Percentiles rank a stretch among this genome's conserved stretches.
These are phyloP conservation scores for Pasiphila rectangulata DNA, from an alignment of 2,888 invertebrate species.

Conservation along the genomic window DNA sequence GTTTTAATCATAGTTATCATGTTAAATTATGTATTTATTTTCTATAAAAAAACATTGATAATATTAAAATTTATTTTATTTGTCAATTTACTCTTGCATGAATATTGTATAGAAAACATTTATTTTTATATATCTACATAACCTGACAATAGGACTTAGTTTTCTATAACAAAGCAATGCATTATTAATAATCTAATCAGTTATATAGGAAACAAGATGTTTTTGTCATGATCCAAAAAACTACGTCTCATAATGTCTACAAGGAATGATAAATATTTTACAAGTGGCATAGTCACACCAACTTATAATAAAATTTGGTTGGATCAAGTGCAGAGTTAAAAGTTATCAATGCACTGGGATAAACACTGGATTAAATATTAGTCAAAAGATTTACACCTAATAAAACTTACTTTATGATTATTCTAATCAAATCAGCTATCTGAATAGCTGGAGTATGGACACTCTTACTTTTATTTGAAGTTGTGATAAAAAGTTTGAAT, in stretches of 20 bases:
- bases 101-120: slow-evolving; percentile 19
- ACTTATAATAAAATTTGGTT: slow-evolving; percentile 46
- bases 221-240: slow-evolving; percentile 50
- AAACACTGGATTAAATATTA: slow-evolving; percentile 48
- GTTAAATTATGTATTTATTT: background rate
- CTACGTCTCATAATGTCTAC: slow-evolving; percentile 47
- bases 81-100: slow-evolving; percentile 14
- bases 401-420: slow-evolving; percentile 36
- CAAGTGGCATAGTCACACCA: slow-evolving; percentile 29
- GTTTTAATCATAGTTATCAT: background rate
- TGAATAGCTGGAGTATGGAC: slow-evolving; percentile 12
- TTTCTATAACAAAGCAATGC: slow-evolving; percentile 42
- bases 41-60: background rate
- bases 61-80: slow-evolving; percentile 3
- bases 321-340: slow-evolving; percentile 51
- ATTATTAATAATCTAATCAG: slow-evolving; percentile 53
- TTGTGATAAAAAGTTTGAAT: background rate
- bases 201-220: slow-evolving; percentile 51
- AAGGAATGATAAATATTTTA: slow-evolving; percentile 55
- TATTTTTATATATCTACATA: slow-evolving; percentile 19
- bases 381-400: slow-evolving; percentile 39
- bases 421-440: slow-evolving; percentile 32
- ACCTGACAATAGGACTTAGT: slow-evolving; percentile 41
- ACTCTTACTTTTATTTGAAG: background rate
- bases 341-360: slow-evolving; percentile 58